Evolutionary conservation across 2,113 vertebrate species (phyloP).

Genomic region (Heteronetta atricapilla): DNA sequence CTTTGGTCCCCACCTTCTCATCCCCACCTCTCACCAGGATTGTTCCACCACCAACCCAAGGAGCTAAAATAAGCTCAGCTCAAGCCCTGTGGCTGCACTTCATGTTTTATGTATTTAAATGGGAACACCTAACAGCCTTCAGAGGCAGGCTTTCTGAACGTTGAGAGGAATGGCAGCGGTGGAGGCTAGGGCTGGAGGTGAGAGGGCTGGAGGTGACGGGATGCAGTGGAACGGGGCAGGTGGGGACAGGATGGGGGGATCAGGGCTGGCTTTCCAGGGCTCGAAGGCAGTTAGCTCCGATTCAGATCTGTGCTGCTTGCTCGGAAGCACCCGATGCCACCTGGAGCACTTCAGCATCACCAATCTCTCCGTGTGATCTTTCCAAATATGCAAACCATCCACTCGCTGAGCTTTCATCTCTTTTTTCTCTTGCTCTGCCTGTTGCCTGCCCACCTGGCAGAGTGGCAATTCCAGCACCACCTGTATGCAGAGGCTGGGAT

Average conservation of each 20-base stretch:
- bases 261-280: background rate
- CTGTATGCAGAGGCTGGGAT: background rate
- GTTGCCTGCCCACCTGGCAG: background rate
- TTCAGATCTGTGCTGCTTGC: background rate
- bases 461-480: background rate
- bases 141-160: background rate
- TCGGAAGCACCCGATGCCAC: background rate
- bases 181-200: background rate
- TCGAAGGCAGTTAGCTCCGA: background rate
- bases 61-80: background rate
- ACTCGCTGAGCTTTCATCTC: background rate
- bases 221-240: too few species aligned
- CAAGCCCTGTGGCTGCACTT: background rate
- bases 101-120: background rate
- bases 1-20: background rate
- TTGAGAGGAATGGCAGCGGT: background rate
- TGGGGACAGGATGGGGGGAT: background rate
- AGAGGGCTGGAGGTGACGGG: background rate
- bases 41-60: background rate
- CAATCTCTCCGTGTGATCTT: background rate
- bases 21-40: background rate
- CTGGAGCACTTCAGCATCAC: background rate
- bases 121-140: background rate
- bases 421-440: background rate
- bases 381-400: background rate